These are phyloP conservation scores for Nibea coibor DNA, from an alignment of 2,113 vertebrate species.

Conservation along the genomic window DNA sequence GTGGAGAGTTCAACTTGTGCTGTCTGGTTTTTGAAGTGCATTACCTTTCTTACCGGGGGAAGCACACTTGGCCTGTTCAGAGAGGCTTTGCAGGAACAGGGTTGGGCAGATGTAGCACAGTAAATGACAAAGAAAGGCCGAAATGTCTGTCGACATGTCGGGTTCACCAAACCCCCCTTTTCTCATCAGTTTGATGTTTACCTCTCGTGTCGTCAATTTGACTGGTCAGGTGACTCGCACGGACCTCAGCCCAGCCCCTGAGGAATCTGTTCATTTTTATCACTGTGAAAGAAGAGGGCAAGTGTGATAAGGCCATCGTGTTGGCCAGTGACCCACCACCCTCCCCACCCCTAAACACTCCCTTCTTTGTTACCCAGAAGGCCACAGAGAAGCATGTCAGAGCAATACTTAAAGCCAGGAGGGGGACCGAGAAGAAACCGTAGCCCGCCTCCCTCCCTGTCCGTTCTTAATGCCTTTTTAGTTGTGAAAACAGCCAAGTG, in stretches of 20 bases:
- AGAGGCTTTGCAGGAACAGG: conserved; percentile 13
- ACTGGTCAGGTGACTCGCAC: conserved; percentile 4
- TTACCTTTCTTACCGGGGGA: conserved; percentile 6
- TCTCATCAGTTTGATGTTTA: conserved; percentile 7
- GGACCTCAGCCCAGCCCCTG: conserved; percentile 32
- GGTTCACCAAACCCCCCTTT: neutral
- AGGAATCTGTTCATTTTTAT: conserved; percentile 54
- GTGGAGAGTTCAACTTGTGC: conserved; percentile 28
- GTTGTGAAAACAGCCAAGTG: conserved; percentile 20
- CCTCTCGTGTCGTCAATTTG: conserved; percentile 2
- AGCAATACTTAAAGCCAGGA: conserved; percentile 68
- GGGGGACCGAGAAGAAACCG: conserved; percentile 13
- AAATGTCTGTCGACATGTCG: conserved; percentile 2
- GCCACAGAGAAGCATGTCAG: conserved; percentile 61
- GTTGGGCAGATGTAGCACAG: conserved; percentile 55
- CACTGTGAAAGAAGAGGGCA: conserved; percentile 79
- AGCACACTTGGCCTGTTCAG: conserved; percentile 35
- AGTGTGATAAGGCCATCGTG: conserved; percentile 16
- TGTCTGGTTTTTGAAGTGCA: conserved; percentile 20
- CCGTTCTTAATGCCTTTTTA: conserved; percentile 41
- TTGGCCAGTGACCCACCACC: conserved; percentile 44
- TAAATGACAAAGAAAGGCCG: neutral
- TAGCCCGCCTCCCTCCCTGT: conserved; percentile 39
- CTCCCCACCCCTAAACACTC: neutral
- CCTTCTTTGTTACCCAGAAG: conserved; percentile 58